Percentiles rank a stretch among this genome's conserved stretches.
phyloP scores from a whole-genome alignment of 2,888 invertebrate species.

The Allolobophora icterica region DNA sequence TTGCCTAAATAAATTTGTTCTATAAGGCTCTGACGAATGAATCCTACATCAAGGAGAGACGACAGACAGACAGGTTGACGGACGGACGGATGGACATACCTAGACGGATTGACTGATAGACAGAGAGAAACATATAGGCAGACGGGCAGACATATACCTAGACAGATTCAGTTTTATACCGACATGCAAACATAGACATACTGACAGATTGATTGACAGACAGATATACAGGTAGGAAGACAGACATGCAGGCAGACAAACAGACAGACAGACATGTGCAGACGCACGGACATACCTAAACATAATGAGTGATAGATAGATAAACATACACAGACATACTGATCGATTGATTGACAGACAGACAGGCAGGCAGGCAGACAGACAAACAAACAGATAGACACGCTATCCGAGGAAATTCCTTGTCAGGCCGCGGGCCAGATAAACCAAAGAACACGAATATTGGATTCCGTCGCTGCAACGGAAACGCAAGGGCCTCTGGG shows the following conservation, averaged over 20 bases:
- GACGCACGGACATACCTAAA: not conserved
- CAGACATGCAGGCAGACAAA: not conserved
- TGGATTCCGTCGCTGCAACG: not conserved
- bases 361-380: not conserved
- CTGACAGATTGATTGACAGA: too few species aligned
- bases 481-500: not conserved
- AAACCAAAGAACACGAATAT: not conserved
- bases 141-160: too few species aligned
- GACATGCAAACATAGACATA: not conserved
- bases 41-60: too few species aligned
- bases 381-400: not conserved
- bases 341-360: not conserved
- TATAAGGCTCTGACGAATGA: too few species aligned
- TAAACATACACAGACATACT: not conserved
- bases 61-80: too few species aligned
- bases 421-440: not conserved
- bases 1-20: too few species aligned
- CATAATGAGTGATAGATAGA: not conserved
- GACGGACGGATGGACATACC: too few species aligned
- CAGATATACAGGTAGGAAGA: too few species aligned
- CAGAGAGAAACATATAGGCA: not conserved
- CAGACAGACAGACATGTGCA: not conserved
- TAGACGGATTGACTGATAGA: too few species aligned
- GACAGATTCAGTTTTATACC: too few species aligned
- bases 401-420: not conserved